Evolutionary conservation across 2,888 invertebrate genomes (phyloP).

Genomic region (Lapara coniferarum): DNA sequence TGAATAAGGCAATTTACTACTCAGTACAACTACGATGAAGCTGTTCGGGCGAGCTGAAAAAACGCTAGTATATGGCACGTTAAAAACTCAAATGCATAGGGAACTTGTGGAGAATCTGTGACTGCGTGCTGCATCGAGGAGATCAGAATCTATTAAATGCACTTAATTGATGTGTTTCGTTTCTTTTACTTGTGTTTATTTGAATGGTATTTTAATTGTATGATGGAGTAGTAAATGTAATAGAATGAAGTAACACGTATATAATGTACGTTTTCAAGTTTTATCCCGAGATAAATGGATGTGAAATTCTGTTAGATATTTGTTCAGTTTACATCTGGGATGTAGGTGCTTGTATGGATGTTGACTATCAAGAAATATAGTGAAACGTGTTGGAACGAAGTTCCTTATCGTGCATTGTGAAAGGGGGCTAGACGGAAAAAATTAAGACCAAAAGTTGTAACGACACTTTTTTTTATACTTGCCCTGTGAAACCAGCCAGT

Average conservation of each 20-base stretch:
- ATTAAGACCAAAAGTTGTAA: too few relatives aligned
- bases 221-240: background rate
- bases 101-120: conserved; percentile 42
- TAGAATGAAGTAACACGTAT: background rate
- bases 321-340: too few relatives aligned
- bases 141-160: conserved; percentile 47
- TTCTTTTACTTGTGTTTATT: conserved; percentile 35
- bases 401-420: too few relatives aligned
- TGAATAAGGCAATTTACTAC: conserved; percentile 63
- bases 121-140: conserved; percentile 35
- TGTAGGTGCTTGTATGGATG: too few relatives aligned
- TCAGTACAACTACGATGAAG: conserved; percentile 57
- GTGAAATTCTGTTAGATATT: too few relatives aligned
- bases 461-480: too few relatives aligned
- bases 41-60: conserved; percentile 52
- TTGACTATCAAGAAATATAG: too few relatives aligned
- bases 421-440: too few relatives aligned
- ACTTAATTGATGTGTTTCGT: conserved; percentile 42
- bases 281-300: too few relatives aligned
- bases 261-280: background rate
- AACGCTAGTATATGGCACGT: conserved; percentile 32
- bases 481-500: too few relatives aligned
- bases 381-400: too few relatives aligned
- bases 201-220: conserved; percentile 9
- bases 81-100: conserved; percentile 44